Evolutionary conservation across 2,113 vertebrate genomes (phyloP).

Genomic region (Seriola rivoliana): DNA sequence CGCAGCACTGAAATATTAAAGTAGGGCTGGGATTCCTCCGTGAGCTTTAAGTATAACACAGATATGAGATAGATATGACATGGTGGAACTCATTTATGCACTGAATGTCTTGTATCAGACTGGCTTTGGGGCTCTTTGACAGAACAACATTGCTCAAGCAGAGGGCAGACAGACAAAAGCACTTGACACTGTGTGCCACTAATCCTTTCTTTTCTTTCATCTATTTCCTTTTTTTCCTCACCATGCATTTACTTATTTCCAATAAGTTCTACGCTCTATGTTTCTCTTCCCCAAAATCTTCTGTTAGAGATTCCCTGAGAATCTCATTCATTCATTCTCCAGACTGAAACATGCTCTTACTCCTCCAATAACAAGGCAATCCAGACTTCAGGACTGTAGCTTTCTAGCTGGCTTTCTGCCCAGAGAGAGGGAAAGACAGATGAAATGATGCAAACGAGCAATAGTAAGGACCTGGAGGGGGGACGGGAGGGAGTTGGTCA

Average conservation of each 20-base stretch:
- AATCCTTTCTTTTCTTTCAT: conserved; percentile 20
- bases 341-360: conserved; percentile 26
- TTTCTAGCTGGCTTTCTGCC: conserved; percentile 43
- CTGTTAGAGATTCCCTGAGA: background rate
- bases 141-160: conserved; percentile 5
- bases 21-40: conserved; percentile 19
- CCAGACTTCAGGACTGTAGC: conserved; percentile 40
- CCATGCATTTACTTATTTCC: conserved; percentile 9
- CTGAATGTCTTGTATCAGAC: conserved; percentile 25
- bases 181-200: conserved; percentile 12
- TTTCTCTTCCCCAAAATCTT: conserved; percentile 14
- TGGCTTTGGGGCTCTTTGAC: conserved; percentile 29
- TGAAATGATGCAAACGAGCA: conserved; percentile 62
- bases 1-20: conserved; percentile 52
- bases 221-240: background rate
- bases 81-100: conserved; percentile 49
- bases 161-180: conserved; percentile 33
- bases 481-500: conserved; percentile 39
- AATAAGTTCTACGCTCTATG: conserved; percentile 12
- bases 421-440: conserved; percentile 37
- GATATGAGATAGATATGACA: conserved; percentile 61
- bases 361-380: conserved; percentile 30
- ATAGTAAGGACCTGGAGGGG: background rate
- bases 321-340: conserved; percentile 36
- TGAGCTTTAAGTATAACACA: conserved; percentile 52